Evolutionary conservation across 2,888 invertebrate species (phyloP).

Genomic region (Adelphocoris suturalis): DNA sequence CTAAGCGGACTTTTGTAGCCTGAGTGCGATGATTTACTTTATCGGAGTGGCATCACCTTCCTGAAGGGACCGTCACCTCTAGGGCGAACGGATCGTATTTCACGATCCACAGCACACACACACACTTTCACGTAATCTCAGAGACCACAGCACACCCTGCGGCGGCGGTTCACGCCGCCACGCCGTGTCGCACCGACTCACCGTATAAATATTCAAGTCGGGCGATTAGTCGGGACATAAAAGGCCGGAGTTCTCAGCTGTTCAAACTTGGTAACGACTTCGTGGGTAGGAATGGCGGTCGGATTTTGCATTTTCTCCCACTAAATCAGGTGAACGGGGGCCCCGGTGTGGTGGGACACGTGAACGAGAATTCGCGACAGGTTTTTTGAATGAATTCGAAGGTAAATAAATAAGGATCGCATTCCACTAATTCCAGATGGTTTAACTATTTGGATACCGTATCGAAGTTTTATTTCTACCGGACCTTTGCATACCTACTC

Average conservation of each 20-base stretch:
- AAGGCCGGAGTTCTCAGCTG: neutral
- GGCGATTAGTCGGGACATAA: conserved; percentile 17
- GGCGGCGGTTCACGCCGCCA: neutral
- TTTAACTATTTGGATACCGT: neutral
- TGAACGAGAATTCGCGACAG: neutral
- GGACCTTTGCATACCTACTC: neutral
- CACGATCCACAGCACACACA: neutral
- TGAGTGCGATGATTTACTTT: neutral
- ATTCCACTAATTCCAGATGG: conserved; percentile 12
- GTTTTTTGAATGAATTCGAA: conserved; percentile 2
- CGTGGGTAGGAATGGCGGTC: neutral
- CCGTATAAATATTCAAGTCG: conserved; percentile 7
- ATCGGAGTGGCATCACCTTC: neutral
- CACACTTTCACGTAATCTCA: neutral
- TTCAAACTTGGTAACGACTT: conserved; percentile 10
- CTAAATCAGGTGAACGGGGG: neutral
- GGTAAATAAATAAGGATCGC: conserved; percentile 11
- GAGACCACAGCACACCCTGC: neutral
- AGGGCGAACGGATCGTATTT: neutral
- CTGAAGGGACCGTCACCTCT: neutral
- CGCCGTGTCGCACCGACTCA: neutral
- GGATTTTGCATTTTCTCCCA: conserved; percentile 10
- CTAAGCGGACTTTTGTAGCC: neutral
- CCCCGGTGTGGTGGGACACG: neutral
- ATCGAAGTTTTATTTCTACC: conserved; percentile 5